These are phyloP conservation scores for Dryobates pubescens DNA, from an alignment of 2,797 vertebrate genomes.

Conservation along the genomic window DNA sequence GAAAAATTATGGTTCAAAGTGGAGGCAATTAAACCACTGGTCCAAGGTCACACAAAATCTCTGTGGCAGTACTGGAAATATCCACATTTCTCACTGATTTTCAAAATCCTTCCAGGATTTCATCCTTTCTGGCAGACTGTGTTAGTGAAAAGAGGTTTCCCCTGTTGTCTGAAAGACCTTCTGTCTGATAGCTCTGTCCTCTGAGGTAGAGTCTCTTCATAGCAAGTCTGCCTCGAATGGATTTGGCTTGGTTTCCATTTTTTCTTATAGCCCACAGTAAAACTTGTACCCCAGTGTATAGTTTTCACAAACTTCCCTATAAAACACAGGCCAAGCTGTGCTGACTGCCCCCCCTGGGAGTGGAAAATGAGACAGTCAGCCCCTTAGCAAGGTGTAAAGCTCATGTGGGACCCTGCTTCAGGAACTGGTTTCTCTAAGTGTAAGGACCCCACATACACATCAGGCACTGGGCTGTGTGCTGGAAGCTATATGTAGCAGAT, in stretches of 20 bases:
- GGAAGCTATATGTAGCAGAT: neutral
- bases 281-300: neutral
- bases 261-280: neutral
- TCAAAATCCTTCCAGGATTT: conserved; percentile 16
- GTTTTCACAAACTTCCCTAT: neutral
- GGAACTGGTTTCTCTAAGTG: neutral
- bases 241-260: neutral
- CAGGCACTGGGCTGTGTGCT: neutral
- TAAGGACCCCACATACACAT: neutral
- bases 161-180: neutral
- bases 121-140: neutral
- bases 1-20: neutral
- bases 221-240: neutral
- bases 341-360: neutral
- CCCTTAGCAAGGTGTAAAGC: neutral
- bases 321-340: neutral
- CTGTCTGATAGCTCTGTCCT: neutral
- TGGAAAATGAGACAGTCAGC: neutral
- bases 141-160: neutral
- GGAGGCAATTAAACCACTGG: neutral
- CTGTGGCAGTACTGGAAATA: neutral
- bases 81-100: neutral
- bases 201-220: neutral
- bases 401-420: neutral
- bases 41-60: neutral